Conservation (phyloP, 1,140 invertebrate genomes). For the Habropoda laboriosa region DNA sequence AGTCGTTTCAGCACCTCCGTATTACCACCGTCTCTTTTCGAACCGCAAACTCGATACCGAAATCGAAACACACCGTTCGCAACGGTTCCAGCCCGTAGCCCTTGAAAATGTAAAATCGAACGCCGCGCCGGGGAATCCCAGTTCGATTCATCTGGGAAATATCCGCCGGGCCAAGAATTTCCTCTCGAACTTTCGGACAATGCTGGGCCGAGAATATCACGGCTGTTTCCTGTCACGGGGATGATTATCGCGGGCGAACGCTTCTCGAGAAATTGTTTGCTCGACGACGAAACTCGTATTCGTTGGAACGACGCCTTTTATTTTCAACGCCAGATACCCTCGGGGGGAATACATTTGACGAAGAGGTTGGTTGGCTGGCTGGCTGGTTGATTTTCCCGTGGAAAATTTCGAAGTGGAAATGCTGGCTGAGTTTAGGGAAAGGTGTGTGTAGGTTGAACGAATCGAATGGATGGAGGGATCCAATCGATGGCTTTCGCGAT, state of each 20-base stretch:
- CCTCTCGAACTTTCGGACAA: slow-evolving; percentile 8
- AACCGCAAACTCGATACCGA: too few species aligned
- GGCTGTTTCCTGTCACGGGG: not conserved
- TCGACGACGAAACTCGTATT: not conserved
- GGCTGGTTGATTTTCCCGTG: not conserved
- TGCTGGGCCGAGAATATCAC: slow-evolving; percentile 13
- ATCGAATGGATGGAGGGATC: not conserved
- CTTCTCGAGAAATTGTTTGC: slow-evolving; percentile 12
- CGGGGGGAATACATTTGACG: slow-evolving; percentile 2
- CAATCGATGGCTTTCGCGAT: slow-evolving; percentile 13
- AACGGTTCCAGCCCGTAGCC: too few species aligned
- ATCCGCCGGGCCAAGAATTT: slow-evolving; percentile 6
- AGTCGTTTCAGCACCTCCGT: too few species aligned
- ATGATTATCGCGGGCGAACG: slow-evolving; percentile 20
- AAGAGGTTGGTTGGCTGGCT: too few species aligned
- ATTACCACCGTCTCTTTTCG: too few species aligned
- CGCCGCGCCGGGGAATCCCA: not conserved
- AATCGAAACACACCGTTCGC: too few species aligned
- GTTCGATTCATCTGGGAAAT: slow-evolving; percentile 1
- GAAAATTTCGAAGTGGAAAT: not conserved
- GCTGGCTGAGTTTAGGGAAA: too few species aligned
- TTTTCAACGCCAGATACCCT: slow-evolving; percentile 2
- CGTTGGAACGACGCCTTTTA: slow-evolving; percentile 1
- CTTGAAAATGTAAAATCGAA: slow-evolving; percentile 3
- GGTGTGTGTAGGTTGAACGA: too few species aligned